phyloP scores from a whole-genome alignment of 2,888 invertebrate genomes.

The Hypena proboscidalis region DNA sequence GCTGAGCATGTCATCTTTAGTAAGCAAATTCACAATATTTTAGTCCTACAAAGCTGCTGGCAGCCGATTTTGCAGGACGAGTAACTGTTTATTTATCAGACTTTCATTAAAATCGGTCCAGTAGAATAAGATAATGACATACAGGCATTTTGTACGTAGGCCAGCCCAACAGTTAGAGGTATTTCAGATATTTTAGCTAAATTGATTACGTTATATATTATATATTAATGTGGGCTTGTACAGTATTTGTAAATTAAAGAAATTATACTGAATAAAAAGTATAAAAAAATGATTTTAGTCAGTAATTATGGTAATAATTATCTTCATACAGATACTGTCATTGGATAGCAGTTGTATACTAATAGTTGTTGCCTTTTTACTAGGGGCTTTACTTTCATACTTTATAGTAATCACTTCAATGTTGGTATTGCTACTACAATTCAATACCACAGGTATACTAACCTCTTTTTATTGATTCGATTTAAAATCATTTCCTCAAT shows the following conservation, averaged over 20 bases:
- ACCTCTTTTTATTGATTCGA: no score
- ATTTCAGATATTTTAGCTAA: constrained; percentile 1
- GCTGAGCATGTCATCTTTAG: constrained; percentile 49
- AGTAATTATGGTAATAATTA: neutral
- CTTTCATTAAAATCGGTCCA: constrained; percentile 28
- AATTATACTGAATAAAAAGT: no score
- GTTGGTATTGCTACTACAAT: no score
- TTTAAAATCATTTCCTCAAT: no score
- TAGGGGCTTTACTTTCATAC: no score
- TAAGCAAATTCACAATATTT: constrained; percentile 14
- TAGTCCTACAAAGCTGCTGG: constrained; percentile 28
- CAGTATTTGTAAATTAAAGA: constrained; percentile 9
- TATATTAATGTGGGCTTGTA: constrained; percentile 17
- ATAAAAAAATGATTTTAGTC: no score
- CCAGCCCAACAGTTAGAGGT: constrained; percentile 1
- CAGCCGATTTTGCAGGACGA: constrained; percentile 25
- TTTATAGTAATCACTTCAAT: no score
- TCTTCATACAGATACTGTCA: constrained; percentile 6
- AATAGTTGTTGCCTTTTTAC: constrained; percentile 16
- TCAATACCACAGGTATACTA: no score
- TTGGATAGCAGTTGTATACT: constrained; percentile 23
- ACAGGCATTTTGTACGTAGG: constrained; percentile 9
- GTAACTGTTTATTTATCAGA: constrained; percentile 4
- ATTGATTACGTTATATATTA: neutral
- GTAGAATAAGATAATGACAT: constrained; percentile 36